Conservation (phyloP, 2,888 invertebrate genomes). For the Xestia sexstrigata region DNA sequence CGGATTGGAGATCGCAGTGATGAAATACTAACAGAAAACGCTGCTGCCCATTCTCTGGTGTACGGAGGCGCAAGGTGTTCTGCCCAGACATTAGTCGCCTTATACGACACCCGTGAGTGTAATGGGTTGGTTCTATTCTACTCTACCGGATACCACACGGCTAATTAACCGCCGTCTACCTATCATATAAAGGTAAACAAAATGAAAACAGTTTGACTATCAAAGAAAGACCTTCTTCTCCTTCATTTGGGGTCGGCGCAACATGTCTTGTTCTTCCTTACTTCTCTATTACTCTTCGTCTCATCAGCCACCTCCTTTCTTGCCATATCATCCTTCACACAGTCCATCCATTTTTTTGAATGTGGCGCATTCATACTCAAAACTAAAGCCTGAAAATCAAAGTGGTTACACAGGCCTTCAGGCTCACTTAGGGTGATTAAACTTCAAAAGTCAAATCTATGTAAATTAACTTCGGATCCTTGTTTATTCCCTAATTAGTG, state of each 20-base stretch:
- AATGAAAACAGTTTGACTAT: neutral
- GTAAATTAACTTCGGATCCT: conserved; percentile 7
- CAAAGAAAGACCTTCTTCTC: neutral
- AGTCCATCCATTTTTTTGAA: neutral
- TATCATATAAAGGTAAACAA: too few species aligned
- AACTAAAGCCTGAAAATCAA: neutral
- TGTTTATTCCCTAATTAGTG: conserved; percentile 30
- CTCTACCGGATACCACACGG: too few species aligned
- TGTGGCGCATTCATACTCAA: too few species aligned
- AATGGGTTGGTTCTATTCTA: too few species aligned
- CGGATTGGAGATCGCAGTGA: too few species aligned
- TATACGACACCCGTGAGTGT: too few species aligned
- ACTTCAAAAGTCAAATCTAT: neutral
- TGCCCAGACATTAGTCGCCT: too few species aligned
- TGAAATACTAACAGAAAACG: too few species aligned
- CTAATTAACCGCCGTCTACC: too few species aligned
- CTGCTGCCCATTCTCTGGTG: too few species aligned
- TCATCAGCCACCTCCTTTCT: neutral
- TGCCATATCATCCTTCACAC: neutral
- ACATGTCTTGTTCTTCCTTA: neutral
- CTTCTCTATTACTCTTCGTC: neutral
- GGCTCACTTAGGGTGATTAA: neutral
- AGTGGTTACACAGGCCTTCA: neutral
- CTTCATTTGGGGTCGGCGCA: neutral
- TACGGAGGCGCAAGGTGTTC: too few species aligned